Base-by-base conservation (phyloP, 2,888 invertebrate genomes). In the Rotaria sp. region DNA sequence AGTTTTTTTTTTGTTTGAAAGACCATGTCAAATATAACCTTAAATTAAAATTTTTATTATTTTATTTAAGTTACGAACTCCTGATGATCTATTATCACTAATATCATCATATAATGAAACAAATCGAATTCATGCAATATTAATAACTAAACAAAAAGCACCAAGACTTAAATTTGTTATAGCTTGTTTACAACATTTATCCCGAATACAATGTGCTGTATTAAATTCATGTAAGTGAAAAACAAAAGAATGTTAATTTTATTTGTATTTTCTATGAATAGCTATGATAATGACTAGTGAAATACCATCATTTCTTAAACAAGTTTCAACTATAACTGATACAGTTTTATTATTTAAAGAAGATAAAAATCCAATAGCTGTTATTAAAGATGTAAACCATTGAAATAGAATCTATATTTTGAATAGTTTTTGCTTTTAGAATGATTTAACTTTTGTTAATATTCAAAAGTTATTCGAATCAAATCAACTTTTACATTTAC, bases 401-500 rank as follows among this genome's bases (percentile, higher is more conserved):
- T 26, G 10, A 45, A 45, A 45, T 26, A 45, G n/a, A 5, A 41
- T 26, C 1, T 0, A 26, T 24, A 41, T 67, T 8, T 67, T 67
- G n/a, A 15, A 15, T 74, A 24, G 7, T 11, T 38, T 38, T 41
- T 11, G 0, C 26, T 1, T 67, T 38, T 10, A 80, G 80, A 41
- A 80, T 45, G 80, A 80, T 26, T n/a, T 80, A 10, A 80, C 41
- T n/a, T 80, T 45, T 80, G 38, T 26, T 2, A 80, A 80, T 45
- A 15, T 80, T 41, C 41, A 80, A 80, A 80, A 80, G n/a, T 45
- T 45, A 26, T 80, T 80, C 8, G 80, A 80, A 45, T 45, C 41
- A n/a, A 45, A 80, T 80, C 80, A 80, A 80, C 45, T 80, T n/a
- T 45, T 80, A 45, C n/a, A 80, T n/a, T 45, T 80, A 80, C 80